Conservation (phyloP, 1,140 invertebrate genomes). For the Scaptodrosophila lebanonensis region DNA sequence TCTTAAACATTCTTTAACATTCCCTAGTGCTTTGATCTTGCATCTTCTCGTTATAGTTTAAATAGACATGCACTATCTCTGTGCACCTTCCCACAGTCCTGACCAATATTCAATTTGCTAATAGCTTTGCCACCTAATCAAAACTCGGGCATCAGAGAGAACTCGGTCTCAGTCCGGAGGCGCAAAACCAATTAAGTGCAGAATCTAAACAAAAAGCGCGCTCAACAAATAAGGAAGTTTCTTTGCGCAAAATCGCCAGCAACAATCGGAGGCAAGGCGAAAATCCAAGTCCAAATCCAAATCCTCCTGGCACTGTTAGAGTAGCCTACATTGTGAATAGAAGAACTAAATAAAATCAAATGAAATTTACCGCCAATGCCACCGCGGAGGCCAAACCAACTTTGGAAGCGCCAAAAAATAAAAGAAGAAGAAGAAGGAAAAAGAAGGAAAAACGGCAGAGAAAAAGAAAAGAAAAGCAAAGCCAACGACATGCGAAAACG, state of each 20-base stretch:
- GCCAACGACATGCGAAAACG: conserved; percentile 21
- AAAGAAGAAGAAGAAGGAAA: too few species aligned
- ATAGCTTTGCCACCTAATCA: conserved; percentile 69
- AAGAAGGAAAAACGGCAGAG: too few species aligned
- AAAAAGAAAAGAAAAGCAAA: too few species aligned
- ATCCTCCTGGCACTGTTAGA: too few species aligned
- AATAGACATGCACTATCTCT: too few species aligned
- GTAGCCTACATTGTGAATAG: too few species aligned
- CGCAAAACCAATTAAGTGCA: conserved; percentile 70
- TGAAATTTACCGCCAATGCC: conserved; percentile 63
- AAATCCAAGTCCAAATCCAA: conserved; percentile 20
- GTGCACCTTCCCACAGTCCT: too few species aligned
- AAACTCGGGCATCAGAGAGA: conserved; percentile 63
- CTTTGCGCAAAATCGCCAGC: conserved; percentile 40
- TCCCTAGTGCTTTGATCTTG: too few species aligned
- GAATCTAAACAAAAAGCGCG: conserved; percentile 29
- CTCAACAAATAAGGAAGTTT: conserved; percentile 66
- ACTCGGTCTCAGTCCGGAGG: conserved; percentile 35
- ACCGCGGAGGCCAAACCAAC: conserved; percentile 33
- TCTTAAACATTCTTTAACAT: too few species aligned
- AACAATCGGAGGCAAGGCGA: conserved; percentile 27
- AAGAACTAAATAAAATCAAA: conserved; percentile 67
- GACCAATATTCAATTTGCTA: conserved; percentile 75
- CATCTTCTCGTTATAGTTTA: too few species aligned
- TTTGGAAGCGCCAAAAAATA: conserved; percentile 62